Percentiles rank a stretch among this genome's conserved stretches.
Evolutionary conservation across 2,888 invertebrate genomes (phyloP).

Genomic region (Dicranocentrus wangi): DNA sequence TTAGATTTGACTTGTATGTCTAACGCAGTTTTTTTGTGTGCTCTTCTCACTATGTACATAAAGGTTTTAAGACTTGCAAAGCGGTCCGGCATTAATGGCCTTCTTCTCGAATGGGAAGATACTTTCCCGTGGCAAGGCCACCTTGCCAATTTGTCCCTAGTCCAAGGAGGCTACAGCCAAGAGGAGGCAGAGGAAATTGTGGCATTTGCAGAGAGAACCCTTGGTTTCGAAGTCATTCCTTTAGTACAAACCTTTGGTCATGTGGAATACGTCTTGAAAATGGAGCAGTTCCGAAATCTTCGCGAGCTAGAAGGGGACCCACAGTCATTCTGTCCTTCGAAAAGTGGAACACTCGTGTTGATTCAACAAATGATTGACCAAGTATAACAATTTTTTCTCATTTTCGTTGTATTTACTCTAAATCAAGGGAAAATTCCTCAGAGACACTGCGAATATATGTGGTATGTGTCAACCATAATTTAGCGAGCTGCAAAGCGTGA

Average conservation of each 20-base stretch:
- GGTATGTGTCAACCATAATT: too few relatives aligned
- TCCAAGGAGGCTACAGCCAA: slow-evolving; percentile 80
- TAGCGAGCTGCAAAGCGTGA: too few relatives aligned
- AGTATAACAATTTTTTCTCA: slow-evolving; percentile 74
- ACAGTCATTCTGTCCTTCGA: slow-evolving; percentile 84
- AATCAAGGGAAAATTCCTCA: background rate
- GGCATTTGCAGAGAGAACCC: slow-evolving; percentile 79
- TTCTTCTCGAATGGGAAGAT: slow-evolving; percentile 91
- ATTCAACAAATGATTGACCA: slow-evolving; percentile 83
- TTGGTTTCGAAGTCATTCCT: slow-evolving; percentile 83
- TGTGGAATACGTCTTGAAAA: slow-evolving; percentile 88
- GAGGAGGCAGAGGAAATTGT: slow-evolving; percentile 82
- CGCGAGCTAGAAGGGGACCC: slow-evolving; percentile 82
- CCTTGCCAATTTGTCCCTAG: slow-evolving; percentile 77
- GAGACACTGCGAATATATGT: too few relatives aligned
- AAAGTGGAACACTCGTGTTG: slow-evolving; percentile 79
- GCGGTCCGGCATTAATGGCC: slow-evolving; percentile 80
- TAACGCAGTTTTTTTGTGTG: too few relatives aligned
- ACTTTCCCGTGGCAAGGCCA: slow-evolving; percentile 86
- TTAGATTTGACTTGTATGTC: too few relatives aligned
- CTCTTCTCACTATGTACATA: too few relatives aligned
- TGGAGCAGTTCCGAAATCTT: slow-evolving; percentile 80
- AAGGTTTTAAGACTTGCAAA: slow-evolving; percentile 78
- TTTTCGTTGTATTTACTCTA: too few relatives aligned
- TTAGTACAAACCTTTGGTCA: slow-evolving; percentile 92